Evolutionary conservation across 1,140 invertebrate genomes (phyloP), one percentile per base, ranked within the genome.

Genomic region (Rhagoletis pomonella): DNA sequence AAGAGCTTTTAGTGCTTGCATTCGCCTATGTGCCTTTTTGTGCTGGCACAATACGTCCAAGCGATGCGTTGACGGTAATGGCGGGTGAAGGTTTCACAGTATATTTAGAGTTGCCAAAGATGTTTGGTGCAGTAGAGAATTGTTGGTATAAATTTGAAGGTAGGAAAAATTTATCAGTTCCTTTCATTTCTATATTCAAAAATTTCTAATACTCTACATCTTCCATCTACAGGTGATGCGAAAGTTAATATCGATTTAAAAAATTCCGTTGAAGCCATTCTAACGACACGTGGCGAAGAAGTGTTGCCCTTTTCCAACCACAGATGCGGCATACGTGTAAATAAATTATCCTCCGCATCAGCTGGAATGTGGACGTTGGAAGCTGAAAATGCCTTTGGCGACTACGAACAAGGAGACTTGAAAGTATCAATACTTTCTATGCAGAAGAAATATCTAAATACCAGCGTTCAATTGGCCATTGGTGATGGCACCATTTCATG

Each of bases 111-210:
- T 85, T 88, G 44, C 65, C 87, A n/a, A 87, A 88, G 50, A 58
- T 59, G 14, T 88, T 88, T 85, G 88, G 88, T 29, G 55, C 67
- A 17, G 67, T 88, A 4, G 65, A 58, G n/a, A 88, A 87, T 62
- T 88, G 88, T 85, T 88, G 88, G 88, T 88, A 87, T 39, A 62
- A 69, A 69, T 87, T 84, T 87, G 44, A 65, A 81, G 88, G 88
- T 88, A 88, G 84, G 62, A 6, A 67, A 86, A 86, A 50, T 3
- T 73, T 58, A 14, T 1, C 4, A 47, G 10, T 47, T 17, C 10
- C 14, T 4, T 62, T 17, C 2, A 4, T 67, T 29, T 67, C 17
- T 29, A 67, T 50, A 55, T 14, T 81, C 12, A 39, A 1, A n/a
- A 17, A 19, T 17, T 44, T 44, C 84, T 5, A 10, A n/a, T 29